A percentile compares a stretch with the other conserved stretches of the same genome.
These are phyloP conservation scores for Hermaeophaga mercurialis DNA, from an alignment of 2,888 invertebrate species.

Conservation along the genomic window DNA sequence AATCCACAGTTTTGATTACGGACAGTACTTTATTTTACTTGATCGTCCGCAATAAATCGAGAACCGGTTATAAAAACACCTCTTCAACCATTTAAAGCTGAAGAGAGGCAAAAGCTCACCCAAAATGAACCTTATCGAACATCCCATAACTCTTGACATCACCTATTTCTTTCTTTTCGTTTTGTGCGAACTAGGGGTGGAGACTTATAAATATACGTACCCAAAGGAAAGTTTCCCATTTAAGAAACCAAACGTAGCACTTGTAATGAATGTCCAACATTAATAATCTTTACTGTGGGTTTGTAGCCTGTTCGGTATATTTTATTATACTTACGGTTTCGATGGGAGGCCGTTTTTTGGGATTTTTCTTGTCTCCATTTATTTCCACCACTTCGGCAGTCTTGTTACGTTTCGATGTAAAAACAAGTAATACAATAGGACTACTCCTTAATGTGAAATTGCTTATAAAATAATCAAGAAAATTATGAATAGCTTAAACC, in stretches of 20 bases:
- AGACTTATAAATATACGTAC: constrained; percentile 58
- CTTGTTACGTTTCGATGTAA: too few relatives aligned
- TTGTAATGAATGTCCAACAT: constrained; percentile 51
- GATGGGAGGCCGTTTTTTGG: neutral
- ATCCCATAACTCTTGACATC: constrained; percentile 61
- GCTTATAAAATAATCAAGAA: too few relatives aligned
- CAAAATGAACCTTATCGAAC: constrained; percentile 62
- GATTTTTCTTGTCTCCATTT: neutral
- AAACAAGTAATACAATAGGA: too few relatives aligned
- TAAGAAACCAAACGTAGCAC: constrained; percentile 55
- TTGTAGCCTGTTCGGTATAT: constrained; percentile 43
- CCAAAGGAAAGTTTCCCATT: constrained; percentile 60
- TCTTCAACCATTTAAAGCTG: constrained; percentile 54
- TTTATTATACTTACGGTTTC: constrained; percentile 27
- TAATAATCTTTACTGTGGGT: constrained; percentile 49
- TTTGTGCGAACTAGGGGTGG: constrained; percentile 56
- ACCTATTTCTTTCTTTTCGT: constrained; percentile 59
- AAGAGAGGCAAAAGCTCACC: constrained; percentile 29
- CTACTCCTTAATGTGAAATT: too few relatives aligned
- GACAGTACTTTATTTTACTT: constrained; percentile 50
- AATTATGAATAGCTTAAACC: too few relatives aligned
- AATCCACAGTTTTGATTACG: constrained; percentile 48
- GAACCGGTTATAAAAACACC: constrained; percentile 56
- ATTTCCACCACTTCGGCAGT: too few relatives aligned
- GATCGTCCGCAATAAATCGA: constrained; percentile 42